Conservation (phyloP, 2,888 invertebrate species). For the Crioceris asparagi region DNA sequence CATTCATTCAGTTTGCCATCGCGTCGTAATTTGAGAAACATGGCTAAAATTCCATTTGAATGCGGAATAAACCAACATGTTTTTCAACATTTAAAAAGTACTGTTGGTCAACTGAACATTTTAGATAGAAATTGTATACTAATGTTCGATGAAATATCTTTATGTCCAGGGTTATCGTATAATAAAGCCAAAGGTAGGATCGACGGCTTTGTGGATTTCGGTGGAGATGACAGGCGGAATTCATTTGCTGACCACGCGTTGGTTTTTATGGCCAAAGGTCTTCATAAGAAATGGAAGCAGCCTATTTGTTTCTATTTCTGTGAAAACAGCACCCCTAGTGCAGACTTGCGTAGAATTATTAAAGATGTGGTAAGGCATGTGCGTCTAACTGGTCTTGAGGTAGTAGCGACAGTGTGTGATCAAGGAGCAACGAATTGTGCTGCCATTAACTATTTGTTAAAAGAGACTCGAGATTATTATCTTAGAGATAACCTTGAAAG, state of each 20-base stretch:
- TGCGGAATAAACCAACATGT: slow-evolving; percentile 15
- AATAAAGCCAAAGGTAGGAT: slow-evolving; percentile 13
- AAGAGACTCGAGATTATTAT: slow-evolving; percentile 12
- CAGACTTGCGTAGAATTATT: slow-evolving; percentile 12
- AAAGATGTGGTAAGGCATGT: slow-evolving; percentile 15
- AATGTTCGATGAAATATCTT: slow-evolving; percentile 21
- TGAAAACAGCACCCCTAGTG: slow-evolving; percentile 12
- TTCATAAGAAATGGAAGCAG: slow-evolving; percentile 22
- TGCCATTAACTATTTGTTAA: slow-evolving; percentile 16
- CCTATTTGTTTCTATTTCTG: slow-evolving; percentile 18
- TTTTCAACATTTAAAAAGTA: slow-evolving; percentile 12
- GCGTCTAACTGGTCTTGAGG: slow-evolving; percentile 15
- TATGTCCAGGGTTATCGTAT: slow-evolving; percentile 13
- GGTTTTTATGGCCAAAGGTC: slow-evolving; percentile 21
- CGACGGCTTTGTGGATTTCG: slow-evolving; percentile 16
- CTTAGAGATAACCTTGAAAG: slow-evolving; percentile 9
- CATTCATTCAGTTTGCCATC: slow-evolving; percentile 19
- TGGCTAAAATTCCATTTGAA: slow-evolving; percentile 14
- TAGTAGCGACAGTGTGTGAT: slow-evolving; percentile 25
- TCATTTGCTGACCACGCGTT: slow-evolving; percentile 22
- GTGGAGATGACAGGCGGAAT: slow-evolving; percentile 5
- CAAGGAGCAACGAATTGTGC: slow-evolving; percentile 23
- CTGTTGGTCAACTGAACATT: slow-evolving; percentile 10
- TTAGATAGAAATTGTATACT: slow-evolving; percentile 13
- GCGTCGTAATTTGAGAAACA: slow-evolving; percentile 12